A percentile compares a stretch with the other conserved stretches of the same genome.
These are phyloP conservation scores for Percina caprodes DNA, from an alignment of 2,113 vertebrate species.

Conservation along the genomic window DNA sequence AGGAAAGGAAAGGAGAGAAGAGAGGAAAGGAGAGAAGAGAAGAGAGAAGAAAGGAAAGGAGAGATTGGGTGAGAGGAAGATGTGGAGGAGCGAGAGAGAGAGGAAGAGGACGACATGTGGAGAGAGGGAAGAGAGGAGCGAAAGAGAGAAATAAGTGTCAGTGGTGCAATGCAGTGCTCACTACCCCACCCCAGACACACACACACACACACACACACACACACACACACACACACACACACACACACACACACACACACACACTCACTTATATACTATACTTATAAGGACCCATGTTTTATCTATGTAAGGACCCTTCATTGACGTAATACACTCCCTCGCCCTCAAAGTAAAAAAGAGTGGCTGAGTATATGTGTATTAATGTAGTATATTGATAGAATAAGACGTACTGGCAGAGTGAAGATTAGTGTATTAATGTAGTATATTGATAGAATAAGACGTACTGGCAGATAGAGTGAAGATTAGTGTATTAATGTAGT, in stretches of 20 bases:
- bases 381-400: too few relatives aligned
- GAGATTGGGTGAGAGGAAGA: background rate
- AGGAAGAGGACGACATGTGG: background rate
- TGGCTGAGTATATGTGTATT: background rate
- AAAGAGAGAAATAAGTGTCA: conserved; percentile 48
- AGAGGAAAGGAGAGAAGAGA: too few relatives aligned
- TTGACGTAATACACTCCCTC: background rate
- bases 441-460: background rate
- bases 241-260: background rate
- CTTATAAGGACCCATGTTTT: background rate
- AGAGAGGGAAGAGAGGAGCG: conserved; percentile 21
- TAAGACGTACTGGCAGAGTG: too few relatives aligned
- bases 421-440: background rate
- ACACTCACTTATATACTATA: background rate
- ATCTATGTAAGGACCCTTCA: background rate
- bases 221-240: background rate
- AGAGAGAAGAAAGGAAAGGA: background rate
- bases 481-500: background rate
- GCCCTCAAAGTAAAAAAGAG: background rate
- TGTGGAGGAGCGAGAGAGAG: background rate
- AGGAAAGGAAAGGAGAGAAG: background rate
- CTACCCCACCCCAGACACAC: conserved; percentile 32
- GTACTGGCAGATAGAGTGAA: too few relatives aligned
- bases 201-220: background rate
- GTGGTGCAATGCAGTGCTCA: conserved; percentile 77